Base-by-base conservation (phyloP, 1,140 invertebrate genomes). In the Drosophila pseudoobscura region DNA sequence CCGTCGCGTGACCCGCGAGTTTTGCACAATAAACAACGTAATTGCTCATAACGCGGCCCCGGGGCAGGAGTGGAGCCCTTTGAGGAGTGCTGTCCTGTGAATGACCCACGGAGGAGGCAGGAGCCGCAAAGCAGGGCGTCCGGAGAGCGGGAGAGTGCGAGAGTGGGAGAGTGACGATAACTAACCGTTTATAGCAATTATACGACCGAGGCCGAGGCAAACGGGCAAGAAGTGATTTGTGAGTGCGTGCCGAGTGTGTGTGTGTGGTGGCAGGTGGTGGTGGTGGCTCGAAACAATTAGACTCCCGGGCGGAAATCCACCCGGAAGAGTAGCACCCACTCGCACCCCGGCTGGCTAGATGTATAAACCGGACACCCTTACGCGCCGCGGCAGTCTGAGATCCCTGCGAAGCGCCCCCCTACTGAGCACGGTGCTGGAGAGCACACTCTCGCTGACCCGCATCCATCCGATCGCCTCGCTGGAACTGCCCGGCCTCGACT, bases 401-500 rank as follows among this genome's bases (percentile, higher is more conserved):
- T 91, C 90, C 73, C 90, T 91, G 68, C 88, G 90, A 71, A 91
- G 90, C 72, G 90, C 90, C 44, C 90, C 90, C 51, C 71, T 91
- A 58, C 80, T 91, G 13, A 91, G 90, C 53, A 91, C 90, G 65
- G 90, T 91, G 46, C 59, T 91, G 52, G 90, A 91, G 74, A 91
- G 90, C 65, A 91, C 90, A 11, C 78, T 91, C 47, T 91, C 90
- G 50, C 64, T 91, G 63, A 91, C 90, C 72, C 90, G 90, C 70
- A 91, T 91, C 66, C 90, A 91, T 72, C 90, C 90, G 77, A 91
- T 91, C 44, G 78, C 90, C n/a, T 91, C 90, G 64, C 75, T 91
- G 79, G 90, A 91, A 60, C 65, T 91, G 44, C 90, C 90, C 24
- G 90, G 90, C 35, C 85, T 91, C 49, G 90, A 91, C 66, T 91